Conservation (phyloP, 2,113 vertebrate species). For the Coptodon bakossiorum region DNA sequence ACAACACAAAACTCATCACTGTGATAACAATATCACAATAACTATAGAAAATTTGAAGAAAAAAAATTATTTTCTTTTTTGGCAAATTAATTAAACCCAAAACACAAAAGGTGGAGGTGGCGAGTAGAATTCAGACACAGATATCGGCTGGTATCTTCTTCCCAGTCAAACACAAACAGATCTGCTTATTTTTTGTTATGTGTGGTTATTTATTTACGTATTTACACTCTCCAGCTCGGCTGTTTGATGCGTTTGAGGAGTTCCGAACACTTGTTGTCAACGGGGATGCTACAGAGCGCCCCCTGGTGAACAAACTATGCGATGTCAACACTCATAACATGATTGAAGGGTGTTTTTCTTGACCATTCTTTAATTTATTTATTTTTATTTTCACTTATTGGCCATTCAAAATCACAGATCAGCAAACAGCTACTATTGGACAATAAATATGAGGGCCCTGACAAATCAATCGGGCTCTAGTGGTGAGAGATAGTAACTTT, state of each 20-base stretch:
- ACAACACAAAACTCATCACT: background rate
- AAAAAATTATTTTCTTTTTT: accelerated
- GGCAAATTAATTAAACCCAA: background rate
- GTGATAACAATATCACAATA: background rate
- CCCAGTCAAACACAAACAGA: background rate
- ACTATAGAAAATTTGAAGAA: background rate
- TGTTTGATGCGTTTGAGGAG: accelerated
- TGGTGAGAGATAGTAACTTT: background rate
- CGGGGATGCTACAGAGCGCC: accelerated
- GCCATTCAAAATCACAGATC: background rate
- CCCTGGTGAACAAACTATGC: background rate
- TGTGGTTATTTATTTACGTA: background rate
- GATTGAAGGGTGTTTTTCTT: background rate
- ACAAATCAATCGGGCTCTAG: background rate
- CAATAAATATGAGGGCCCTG: background rate
- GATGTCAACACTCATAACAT: background rate
- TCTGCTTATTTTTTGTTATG: background rate
- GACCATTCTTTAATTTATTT: accelerated
- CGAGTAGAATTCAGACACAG: background rate
- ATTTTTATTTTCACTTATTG: background rate
- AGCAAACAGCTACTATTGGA: background rate
- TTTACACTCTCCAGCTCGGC: background rate
- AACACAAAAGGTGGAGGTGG: background rate
- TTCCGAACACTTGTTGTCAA: background rate
- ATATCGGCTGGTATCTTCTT: background rate